Conservation (phyloP, 2,797 vertebrate genomes). For the Huso huso region DNA sequence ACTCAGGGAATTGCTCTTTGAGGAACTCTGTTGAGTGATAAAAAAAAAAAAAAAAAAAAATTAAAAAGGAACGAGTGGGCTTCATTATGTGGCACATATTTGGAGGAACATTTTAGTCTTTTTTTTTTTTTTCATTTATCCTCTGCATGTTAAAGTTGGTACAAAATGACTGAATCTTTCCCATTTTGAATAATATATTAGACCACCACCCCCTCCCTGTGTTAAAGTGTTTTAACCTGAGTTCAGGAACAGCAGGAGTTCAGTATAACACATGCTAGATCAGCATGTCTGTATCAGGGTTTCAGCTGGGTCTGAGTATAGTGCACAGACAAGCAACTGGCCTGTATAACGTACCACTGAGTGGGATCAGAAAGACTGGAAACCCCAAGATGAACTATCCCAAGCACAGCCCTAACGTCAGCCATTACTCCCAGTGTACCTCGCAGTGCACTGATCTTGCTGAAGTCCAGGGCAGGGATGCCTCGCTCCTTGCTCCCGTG, state of each 20-base stretch:
- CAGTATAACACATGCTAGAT: too few species aligned
- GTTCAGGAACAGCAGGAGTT: too few species aligned
- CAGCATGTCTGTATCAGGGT: neutral
- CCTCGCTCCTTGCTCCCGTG: slow-evolving; percentile 31
- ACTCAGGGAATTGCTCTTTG: slow-evolving; percentile 48
- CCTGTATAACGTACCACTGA: neutral
- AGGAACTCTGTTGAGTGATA: slow-evolving; percentile 59
- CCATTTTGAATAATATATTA: too few species aligned
- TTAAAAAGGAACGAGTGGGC: too few species aligned
- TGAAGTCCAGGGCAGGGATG: slow-evolving; percentile 47
- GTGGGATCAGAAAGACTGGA: too few species aligned
- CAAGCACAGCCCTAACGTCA: too few species aligned
- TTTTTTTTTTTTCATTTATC: neutral
- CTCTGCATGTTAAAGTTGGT: neutral
- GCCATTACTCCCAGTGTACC: slow-evolving; percentile 38
- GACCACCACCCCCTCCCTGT: too few species aligned
- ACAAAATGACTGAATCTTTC: too few species aligned
- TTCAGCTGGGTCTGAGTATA: neutral
- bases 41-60: neutral
- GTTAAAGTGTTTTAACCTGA: too few species aligned
- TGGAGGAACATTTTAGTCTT: neutral
- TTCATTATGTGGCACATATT: neutral
- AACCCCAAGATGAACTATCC: too few species aligned
- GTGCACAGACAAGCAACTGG: neutral
- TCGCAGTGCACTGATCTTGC: slow-evolving; percentile 62